A percentile compares a stretch with the other conserved stretches of the same genome.
phyloP scores from a whole-genome alignment of 2,888 invertebrate genomes.

The Geotrupes spiniger region DNA sequence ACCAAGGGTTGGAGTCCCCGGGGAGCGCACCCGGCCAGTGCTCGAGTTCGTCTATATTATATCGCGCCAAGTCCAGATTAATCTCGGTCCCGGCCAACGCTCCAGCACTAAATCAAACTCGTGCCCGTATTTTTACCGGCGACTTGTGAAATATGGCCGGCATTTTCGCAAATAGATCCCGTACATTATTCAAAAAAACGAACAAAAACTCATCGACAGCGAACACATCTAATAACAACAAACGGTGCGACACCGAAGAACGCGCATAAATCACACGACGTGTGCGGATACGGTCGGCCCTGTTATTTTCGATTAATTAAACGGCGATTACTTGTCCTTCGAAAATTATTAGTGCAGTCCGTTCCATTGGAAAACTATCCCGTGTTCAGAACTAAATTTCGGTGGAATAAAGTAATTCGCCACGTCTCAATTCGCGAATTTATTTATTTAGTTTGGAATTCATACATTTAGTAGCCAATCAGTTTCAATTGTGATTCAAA shows the following conservation, averaged over 20 bases:
- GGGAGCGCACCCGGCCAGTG: slow-evolving; percentile 4
- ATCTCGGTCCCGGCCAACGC: slow-evolving; percentile 35
- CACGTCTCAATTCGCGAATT: too few relatives aligned
- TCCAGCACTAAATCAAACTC: slow-evolving; percentile 39
- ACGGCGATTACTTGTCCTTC: too few relatives aligned
- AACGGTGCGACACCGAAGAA: slow-evolving; percentile 9
- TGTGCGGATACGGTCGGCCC: not conserved
- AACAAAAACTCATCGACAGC: slow-evolving; percentile 16
- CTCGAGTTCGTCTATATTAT: slow-evolving; percentile 25
- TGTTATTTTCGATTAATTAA: not conserved
- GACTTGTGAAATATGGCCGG: slow-evolving; percentile 37
- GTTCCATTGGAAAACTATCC: too few relatives aligned
- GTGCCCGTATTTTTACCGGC: slow-evolving; percentile 37
- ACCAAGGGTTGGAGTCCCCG: not conserved
- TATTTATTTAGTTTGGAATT: too few relatives aligned
- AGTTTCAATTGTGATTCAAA: too few relatives aligned
- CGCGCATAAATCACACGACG: not conserved
- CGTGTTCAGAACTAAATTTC: too few relatives aligned
- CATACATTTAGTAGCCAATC: too few relatives aligned
- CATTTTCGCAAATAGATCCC: slow-evolving; percentile 39
- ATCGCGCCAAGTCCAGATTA: slow-evolving; percentile 38
- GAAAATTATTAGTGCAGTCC: too few relatives aligned
- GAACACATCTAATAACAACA: slow-evolving; percentile 6
- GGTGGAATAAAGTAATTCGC: too few relatives aligned
- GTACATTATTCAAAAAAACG: slow-evolving; percentile 33